Evolutionary conservation across 1,140 invertebrate species (phyloP).

Genomic region (Holcopasites calliopsidis): DNA sequence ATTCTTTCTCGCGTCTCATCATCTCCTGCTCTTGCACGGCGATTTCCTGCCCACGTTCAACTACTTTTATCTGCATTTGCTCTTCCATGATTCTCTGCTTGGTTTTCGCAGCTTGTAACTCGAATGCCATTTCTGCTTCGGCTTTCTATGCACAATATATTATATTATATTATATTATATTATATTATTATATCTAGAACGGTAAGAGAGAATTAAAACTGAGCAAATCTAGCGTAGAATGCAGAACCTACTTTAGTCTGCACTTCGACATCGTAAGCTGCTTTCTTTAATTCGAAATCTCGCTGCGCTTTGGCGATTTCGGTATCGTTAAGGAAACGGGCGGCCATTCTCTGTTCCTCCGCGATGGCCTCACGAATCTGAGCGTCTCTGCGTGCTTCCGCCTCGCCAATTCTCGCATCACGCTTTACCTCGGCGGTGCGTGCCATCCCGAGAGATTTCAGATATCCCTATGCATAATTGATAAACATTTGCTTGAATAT

Average conservation of each 20-base stretch:
- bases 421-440: conserved; percentile 97
- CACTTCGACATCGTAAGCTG: conserved; percentile 97
- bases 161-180: background rate
- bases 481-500: conserved; percentile 1
- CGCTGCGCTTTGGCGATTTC: conserved; percentile 97
- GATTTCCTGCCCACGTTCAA: conserved; percentile 96
- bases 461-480: conserved; percentile 87
- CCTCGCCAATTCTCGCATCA: conserved; percentile 97
- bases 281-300: conserved; percentile 98
- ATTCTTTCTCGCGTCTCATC: conserved; percentile 89
- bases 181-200: too few relatives aligned
- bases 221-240: background rate
- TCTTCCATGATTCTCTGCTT: conserved; percentile 98
- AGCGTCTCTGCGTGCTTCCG: conserved; percentile 93
- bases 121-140: conserved; percentile 96
- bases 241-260: conserved; percentile 89
- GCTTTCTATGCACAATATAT: conserved; percentile 83
- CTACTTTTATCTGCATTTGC: conserved; percentile 97
- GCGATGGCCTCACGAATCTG: conserved; percentile 96
- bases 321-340: conserved; percentile 94
- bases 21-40: conserved; percentile 94
- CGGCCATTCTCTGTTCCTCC: conserved; percentile 97
- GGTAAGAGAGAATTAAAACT: too few relatives aligned
- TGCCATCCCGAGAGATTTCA: conserved; percentile 97
- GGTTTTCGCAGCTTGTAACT: conserved; percentile 96